Base-by-base conservation (phyloP, 2,888 invertebrate species). In the Fragum sueziense region DNA sequence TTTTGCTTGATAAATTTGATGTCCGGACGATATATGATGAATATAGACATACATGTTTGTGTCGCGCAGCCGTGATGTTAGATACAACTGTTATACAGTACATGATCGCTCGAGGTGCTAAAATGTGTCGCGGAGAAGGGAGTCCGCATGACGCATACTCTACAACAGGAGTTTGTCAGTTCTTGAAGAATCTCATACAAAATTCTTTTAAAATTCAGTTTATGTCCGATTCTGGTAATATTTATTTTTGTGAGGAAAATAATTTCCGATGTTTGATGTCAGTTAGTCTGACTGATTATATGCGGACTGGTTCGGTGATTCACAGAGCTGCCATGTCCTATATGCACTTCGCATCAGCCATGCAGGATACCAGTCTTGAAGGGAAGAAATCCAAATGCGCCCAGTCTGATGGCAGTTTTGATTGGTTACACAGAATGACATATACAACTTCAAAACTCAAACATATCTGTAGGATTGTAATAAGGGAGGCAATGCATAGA, bases 31-130 rank as follows among this genome's bases (percentile, higher is more conserved):
- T 62, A 31, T 78, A 70, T 61, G 70, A 70, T 11, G 47, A 57
- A 3, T 22, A 22, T 9, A 41, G 61, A 54, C 76, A 82, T 59
- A 76, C 75, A 22, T 78, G 73, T 37, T 37, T 78, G 20, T 82
- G 81, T 59, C 52, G 65, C 41, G 68, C 76, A 33, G 61, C 61
- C 33, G 33, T 61, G 61, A 33, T 61, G 61, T 33, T 61, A 20
- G 61, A 61, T 61, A 61, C 61, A 1, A 61, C 31, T 17, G n/a
- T 61, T 7, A 61, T 61, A 61, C 61, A 61, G 20, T 61, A 33
- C 33, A 33, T 61, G 61, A 61, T 61, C 6, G 20, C 29, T 17
- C 9, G 33, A 20, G 61, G 61, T 31, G 61, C 61, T 20, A 61
- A 41, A 72, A 14, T 72, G 47, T 72, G 72, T 41, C 20, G 41